phyloP scores from a whole-genome alignment of 2,797 vertebrate genomes.

The Gambelia wislizenii region DNA sequence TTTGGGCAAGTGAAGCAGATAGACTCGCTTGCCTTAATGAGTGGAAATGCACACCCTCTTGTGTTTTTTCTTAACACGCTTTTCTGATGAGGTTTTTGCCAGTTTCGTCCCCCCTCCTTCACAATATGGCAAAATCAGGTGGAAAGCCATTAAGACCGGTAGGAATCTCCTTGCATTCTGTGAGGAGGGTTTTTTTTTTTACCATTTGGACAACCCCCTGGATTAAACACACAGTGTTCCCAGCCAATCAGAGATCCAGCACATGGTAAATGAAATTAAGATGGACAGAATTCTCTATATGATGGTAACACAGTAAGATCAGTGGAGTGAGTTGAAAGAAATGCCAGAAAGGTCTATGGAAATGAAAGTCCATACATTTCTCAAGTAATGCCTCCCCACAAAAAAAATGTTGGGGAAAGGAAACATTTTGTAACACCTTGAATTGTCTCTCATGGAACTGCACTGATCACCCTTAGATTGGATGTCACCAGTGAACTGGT shows the following conservation, averaged over 20 bases:
- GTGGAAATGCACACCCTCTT: too few relatives aligned
- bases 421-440: not conserved
- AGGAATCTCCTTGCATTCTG: too few relatives aligned
- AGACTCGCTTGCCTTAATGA: too few relatives aligned
- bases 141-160: too few relatives aligned
- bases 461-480: slow-evolving; percentile 49
- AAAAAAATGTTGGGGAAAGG: not conserved
- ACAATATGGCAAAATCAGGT: too few relatives aligned
- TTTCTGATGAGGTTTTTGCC: too few relatives aligned
- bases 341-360: not conserved
- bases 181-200: too few relatives aligned
- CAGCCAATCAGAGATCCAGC: not conserved
- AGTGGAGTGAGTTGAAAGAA: not conserved
- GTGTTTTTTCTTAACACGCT: too few relatives aligned
- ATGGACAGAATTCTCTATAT: not conserved
- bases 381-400: not conserved
- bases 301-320: not conserved
- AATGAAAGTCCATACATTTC: not conserved
- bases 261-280: not conserved
- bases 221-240: not conserved
- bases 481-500: slow-evolving; percentile 63
- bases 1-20: too few relatives aligned
- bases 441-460: not conserved
- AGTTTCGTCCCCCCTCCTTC: too few relatives aligned
- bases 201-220: too few relatives aligned